These are phyloP conservation scores for Solenopsis fugax DNA, from an alignment of 1,140 invertebrate genomes.

Conservation along the genomic window DNA sequence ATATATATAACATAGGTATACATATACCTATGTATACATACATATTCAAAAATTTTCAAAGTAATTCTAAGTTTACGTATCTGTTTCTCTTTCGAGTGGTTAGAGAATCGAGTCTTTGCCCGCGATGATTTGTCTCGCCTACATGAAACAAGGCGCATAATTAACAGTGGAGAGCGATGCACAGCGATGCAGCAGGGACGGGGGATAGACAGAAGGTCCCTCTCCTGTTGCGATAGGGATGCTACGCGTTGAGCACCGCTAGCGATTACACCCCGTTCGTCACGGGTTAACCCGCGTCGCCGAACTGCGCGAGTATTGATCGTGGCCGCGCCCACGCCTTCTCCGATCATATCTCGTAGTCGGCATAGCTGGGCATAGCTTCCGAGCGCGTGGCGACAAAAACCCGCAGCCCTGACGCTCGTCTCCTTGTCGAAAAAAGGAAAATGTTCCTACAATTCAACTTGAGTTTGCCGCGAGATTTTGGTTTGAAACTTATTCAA, in stretches of 20 bases:
- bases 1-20: too few relatives aligned
- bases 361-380: background rate
- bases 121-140: too few relatives aligned
- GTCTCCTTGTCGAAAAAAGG: background rate
- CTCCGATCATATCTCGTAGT: conserved; percentile 21
- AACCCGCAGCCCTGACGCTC: background rate
- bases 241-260: conserved; percentile 32
- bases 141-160: too few relatives aligned
- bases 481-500: background rate
- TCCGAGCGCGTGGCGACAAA: conserved; percentile 14
- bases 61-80: too few relatives aligned
- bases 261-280: conserved; percentile 39
- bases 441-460: background rate
- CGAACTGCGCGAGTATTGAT: conserved; percentile 72
- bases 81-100: too few relatives aligned
- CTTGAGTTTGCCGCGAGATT: background rate
- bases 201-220: too few relatives aligned
- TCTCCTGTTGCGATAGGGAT: background rate
- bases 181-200: too few relatives aligned
- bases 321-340: conserved; percentile 69
- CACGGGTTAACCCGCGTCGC: conserved; percentile 48
- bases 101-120: too few relatives aligned
- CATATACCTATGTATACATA: too few relatives aligned
- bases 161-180: too few relatives aligned
- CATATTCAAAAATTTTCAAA: too few relatives aligned